A percentile compares a stretch with the other conserved stretches of the same genome.
Evolutionary conservation across 2,113 vertebrate genomes (phyloP).

Genomic region (Paramormyrops kingsleyae): DNA sequence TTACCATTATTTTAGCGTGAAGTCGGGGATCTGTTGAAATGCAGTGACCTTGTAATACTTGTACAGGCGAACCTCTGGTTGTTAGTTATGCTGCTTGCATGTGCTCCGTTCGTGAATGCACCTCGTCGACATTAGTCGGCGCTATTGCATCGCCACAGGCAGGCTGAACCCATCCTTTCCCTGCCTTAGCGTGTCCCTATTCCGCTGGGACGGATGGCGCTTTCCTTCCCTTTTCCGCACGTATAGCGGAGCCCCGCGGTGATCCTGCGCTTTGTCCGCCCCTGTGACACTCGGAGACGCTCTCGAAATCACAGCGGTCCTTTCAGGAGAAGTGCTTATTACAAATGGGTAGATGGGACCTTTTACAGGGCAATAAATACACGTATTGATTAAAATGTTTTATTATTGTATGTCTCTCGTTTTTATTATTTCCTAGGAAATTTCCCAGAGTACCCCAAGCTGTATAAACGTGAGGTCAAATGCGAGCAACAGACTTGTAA

Average conservation of each 20-base stretch:
- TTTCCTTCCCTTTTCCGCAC: neutral
- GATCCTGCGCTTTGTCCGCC: neutral
- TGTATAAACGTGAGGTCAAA: neutral
- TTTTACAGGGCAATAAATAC: slow-evolving; percentile 8
- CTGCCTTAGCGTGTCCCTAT: neutral
- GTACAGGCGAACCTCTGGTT: neutral
- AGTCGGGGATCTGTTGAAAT: neutral
- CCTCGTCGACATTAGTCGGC: neutral
- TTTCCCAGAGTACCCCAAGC: neutral
- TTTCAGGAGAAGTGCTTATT: neutral
- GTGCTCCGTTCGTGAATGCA: neutral
- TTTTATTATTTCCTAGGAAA: neutral
- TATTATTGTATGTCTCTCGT: neutral
- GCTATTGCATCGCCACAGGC: neutral
- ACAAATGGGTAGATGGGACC: neutral
- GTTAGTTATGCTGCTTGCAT: neutral
- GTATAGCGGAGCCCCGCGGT: neutral
- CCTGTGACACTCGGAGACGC: neutral
- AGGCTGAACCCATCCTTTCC: neutral
- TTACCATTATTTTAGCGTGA: neutral
- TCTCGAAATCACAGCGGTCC: neutral
- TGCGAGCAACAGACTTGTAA: neutral
- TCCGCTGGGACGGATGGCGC: neutral
- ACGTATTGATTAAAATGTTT: neutral
- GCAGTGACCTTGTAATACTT: neutral